Evolutionary conservation across 2,113 vertebrate species (phyloP), one percentile per base, ranked within the genome.

Genomic region (Antidorcas marsupialis): DNA sequence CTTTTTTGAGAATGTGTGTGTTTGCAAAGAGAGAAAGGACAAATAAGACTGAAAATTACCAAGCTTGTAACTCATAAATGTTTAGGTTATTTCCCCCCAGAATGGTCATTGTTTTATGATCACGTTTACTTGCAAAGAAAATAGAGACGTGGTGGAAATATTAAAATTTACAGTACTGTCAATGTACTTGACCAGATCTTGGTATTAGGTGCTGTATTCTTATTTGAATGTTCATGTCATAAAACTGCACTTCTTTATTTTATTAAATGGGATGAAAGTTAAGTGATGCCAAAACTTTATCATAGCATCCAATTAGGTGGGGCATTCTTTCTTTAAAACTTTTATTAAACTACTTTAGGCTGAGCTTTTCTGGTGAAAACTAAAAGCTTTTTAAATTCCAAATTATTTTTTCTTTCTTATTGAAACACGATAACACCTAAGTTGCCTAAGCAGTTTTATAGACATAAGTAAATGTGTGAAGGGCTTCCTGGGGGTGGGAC

Each of bases 381-480:
- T 95, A 87, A 62, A 90, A 25, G 10, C 50, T 89, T 96, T 88
- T 79, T 59, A 81, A 50, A 97, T 76, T 14, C 5, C 16, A 95
- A 71, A 71, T 95, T 93, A 81, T 39, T 92, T 67, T 71, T 45
- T 90, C 92, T 89, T 86, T 52, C 47, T 90, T 82, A 91, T 33
- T 94, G 60, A 97, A 96, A 52, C 11, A 94, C 64, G 93, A 93
- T 89, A 98, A 90, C 83, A 91, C 7, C 14, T 91, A 95, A 97
- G 96, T 97, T 97, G 60, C 50, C 50, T 92, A 86, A 59, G 45
- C n/a, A 94, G 36, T 96, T 94, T 97, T 96, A 91, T 33, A 94
- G 85, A 91, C 92, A 89, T 82, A 96, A 95, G 43, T 90, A 95
- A 91, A 97, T 84, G 84, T 91, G 67, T 76, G 88, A 89, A 97